Evolutionary conservation across 2,113 vertebrate species (phyloP).

Genomic region (Sus scrofa): T2T-Sscrofa CM000815.6:126167501-126168000

Average conservation of each 20-base stretch:
- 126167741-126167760: neutral
- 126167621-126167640: neutral
- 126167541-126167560: neutral
- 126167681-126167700: neutral
- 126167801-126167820: neutral
- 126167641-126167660: neutral
- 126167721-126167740: neutral
- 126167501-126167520: neutral
- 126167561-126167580: neutral
- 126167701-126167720: slow-evolving; percentile 8
- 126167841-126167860: neutral
- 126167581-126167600: neutral
- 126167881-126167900: neutral
- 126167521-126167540: neutral
- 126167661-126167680: neutral
- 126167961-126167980: neutral
- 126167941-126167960: neutral
- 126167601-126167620: neutral
- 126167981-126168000: neutral
- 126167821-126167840: slow-evolving; percentile 23
- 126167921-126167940: neutral
- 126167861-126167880: neutral
- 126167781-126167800: slow-evolving; percentile 17
- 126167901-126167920: neutral
- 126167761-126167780: neutral